Evolutionary conservation across 2,113 vertebrate species (phyloP).

Genomic region (Limanda limanda): DNA sequence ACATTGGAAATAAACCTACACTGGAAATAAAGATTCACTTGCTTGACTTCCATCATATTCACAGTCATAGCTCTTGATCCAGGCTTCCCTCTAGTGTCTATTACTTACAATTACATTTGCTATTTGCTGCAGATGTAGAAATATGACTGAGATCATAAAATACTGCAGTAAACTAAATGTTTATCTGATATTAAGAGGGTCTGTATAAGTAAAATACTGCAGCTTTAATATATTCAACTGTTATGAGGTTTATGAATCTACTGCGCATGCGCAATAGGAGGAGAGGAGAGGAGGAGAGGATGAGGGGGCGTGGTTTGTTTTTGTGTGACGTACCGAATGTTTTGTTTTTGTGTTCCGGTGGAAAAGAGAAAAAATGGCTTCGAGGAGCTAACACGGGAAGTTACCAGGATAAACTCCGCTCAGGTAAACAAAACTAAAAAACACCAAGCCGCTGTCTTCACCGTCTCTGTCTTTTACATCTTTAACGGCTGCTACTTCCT

Average conservation of each 20-base stretch:
- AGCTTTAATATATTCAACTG: background rate
- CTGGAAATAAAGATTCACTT: background rate
- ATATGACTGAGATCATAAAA: background rate
- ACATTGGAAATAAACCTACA: background rate
- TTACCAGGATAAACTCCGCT: background rate
- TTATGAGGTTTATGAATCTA: background rate
- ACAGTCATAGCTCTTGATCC: background rate
- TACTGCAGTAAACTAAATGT: background rate
- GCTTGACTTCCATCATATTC: background rate
- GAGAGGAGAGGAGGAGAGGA: no score
- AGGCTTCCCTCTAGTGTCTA: slow-evolving; percentile 61
- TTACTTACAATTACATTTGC: slow-evolving; percentile 19
- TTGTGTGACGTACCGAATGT: no score
- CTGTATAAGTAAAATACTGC: background rate
- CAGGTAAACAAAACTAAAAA: background rate
- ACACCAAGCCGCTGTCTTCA: no score
- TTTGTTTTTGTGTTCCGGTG: background rate
- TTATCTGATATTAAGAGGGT: background rate
- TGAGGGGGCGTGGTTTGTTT: background rate
- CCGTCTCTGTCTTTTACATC: background rate
- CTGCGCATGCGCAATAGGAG: background rate
- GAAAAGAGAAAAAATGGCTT: background rate
- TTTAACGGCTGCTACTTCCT: background rate
- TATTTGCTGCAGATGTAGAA: background rate
- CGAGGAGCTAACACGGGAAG: background rate